These are phyloP conservation scores for Stercorarius parasiticus DNA, from an alignment of 2,113 vertebrate species.

Conservation along the genomic window DNA sequence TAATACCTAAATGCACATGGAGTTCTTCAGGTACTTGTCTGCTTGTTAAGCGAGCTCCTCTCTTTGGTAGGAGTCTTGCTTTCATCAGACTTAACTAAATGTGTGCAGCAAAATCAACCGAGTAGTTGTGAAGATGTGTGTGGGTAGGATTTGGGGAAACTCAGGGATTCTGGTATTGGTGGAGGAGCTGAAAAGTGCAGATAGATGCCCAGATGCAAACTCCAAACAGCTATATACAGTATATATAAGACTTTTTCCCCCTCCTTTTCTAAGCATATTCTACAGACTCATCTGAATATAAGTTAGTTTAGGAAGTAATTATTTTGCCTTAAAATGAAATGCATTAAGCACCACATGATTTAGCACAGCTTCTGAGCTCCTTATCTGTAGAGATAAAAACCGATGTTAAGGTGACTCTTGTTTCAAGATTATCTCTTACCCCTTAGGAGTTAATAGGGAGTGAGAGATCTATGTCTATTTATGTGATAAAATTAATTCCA, in stretches of 20 bases:
- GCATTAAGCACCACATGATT: background rate
- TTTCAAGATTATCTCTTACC: conserved; percentile 12
- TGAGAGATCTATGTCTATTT: background rate
- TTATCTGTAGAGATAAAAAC: background rate
- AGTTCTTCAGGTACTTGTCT: background rate
- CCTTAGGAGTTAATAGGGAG: conserved; percentile 9
- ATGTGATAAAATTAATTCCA: conserved; percentile 29
- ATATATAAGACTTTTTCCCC: background rate
- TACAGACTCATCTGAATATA: background rate
- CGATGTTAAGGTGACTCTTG: background rate
- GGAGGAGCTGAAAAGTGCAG: background rate
- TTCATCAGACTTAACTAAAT: background rate
- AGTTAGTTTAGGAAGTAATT: background rate
- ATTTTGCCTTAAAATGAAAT: background rate
- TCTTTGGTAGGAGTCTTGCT: background rate
- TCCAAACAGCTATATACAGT: background rate
- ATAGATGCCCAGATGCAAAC: background rate
- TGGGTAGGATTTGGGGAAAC: background rate
- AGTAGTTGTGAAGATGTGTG: background rate
- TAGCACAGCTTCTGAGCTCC: background rate
- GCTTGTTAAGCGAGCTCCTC: background rate
- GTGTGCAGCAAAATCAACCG: background rate
- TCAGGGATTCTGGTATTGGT: background rate
- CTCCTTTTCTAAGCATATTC: background rate
- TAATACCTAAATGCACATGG: background rate